These are phyloP conservation scores for Acholoe squamosa DNA, from an alignment of 2,888 invertebrate genomes.

Conservation along the genomic window DNA sequence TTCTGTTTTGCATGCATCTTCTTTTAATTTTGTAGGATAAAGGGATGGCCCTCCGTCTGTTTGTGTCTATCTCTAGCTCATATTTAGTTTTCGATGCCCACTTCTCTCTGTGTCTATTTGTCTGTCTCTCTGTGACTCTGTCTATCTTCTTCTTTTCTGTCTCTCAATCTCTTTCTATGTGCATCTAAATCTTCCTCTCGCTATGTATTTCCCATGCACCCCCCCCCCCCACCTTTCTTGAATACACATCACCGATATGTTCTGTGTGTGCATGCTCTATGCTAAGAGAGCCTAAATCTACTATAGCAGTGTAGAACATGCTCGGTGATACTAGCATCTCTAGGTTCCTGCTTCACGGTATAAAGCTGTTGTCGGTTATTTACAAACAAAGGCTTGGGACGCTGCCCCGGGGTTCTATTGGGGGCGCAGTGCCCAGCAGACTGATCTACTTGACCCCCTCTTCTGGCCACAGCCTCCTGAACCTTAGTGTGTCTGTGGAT, in stretches of 20 bases:
- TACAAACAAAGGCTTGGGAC: slow-evolving; percentile 46
- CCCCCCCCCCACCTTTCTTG: no score
- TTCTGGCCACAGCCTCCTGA: background rate
- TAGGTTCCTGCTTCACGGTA: slow-evolving; percentile 1
- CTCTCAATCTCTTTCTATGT: background rate
- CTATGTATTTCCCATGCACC: slow-evolving; percentile 13
- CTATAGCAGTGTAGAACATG: no score
- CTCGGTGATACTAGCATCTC: no score
- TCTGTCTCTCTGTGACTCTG: background rate
- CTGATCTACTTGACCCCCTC: slow-evolving; percentile 45
- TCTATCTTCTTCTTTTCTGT: background rate
- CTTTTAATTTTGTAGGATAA: no score
- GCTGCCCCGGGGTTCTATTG: background rate
- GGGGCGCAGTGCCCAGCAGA: background rate
- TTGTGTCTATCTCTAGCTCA: background rate
- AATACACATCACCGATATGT: no score
- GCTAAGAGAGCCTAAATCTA: no score
- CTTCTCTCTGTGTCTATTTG: background rate
- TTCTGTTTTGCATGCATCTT: no score
- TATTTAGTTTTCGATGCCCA: background rate
- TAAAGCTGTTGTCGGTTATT: background rate
- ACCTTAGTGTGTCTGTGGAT: background rate
- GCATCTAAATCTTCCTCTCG: background rate
- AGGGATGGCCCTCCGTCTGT: background rate
- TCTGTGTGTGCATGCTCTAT: no score